Evolutionary conservation across 2,888 invertebrate genomes (phyloP), one percentile per base, ranked within the genome.

Genomic region (Apamea crenata): DNA sequence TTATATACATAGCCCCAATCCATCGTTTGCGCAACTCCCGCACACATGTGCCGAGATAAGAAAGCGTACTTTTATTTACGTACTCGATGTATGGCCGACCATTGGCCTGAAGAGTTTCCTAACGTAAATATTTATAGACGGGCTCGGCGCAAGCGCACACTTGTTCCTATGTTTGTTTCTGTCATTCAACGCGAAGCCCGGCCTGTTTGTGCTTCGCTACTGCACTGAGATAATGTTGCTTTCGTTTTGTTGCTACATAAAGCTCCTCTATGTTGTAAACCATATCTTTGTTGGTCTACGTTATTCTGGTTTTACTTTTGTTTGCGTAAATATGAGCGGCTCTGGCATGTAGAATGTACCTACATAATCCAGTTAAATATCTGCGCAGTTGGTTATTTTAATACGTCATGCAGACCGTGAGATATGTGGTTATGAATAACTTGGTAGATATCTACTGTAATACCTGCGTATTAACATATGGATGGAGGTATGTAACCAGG

Each of bases 81-180:
- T 93, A 90, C 90, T 87, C 82, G 82, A 90, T 88, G 93, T 94
- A 94, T 94, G 94, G 94, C 94, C 94, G 95, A 94, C 95, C 95
- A 95, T 95, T 96, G 96, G 96, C 95, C 94, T 95, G 95, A 93
- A 94, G 94, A 95, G 96, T 96, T 96, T 95, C 95, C 94, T 95
- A 95, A 96, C 94, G 95, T 97, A 97, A 97, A 97, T 96, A 97
- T 97, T 97, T 97, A 97, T 96, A 96, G 96, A 94, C 92, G 89
- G 92, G 88, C 92, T 85, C 90, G 87, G 90, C 89, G 91, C 94
- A 93, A 92, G 92, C 94, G 94, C 93, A 91, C 95, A 95, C 95
- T 96, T 95, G 96, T 94, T 95, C 93, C 93, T 94, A 92, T 96
- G 96, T 97, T 97, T 96, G 96, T 94, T 94, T 95, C 95, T 96